Conservation (phyloP, 2,113 vertebrate species). For the Labeo rohita region DNA sequence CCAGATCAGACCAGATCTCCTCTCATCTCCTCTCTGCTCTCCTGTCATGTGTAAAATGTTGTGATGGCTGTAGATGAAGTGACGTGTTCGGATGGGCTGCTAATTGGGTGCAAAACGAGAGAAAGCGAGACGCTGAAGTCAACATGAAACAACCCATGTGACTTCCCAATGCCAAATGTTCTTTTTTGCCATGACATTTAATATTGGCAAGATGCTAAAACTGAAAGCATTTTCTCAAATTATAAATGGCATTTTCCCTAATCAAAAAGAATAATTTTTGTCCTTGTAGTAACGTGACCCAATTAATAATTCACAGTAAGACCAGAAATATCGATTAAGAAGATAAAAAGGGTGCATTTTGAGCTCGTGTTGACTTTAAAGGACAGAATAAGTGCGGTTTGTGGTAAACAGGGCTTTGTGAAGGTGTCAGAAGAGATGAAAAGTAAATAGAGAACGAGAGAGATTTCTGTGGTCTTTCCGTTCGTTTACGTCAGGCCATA, state of each 20-base stretch:
- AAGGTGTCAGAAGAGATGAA: slow-evolving; percentile 18
- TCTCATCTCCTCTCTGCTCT: background rate
- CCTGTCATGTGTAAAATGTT: background rate
- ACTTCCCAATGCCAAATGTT: too few species aligned
- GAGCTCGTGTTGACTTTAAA: background rate
- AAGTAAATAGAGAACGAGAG: background rate
- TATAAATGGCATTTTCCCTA: too few species aligned
- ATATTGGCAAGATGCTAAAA: background rate
- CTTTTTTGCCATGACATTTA: background rate
- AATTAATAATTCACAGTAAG: background rate
- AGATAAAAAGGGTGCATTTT: background rate
- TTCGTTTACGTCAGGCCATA: slow-evolving; percentile 2
- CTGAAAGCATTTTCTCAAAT: background rate
- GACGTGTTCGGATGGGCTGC: background rate
- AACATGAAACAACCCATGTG: background rate
- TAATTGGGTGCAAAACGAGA: slow-evolving; percentile 15
- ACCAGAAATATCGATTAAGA: background rate
- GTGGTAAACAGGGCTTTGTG: background rate
- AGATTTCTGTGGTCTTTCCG: background rate
- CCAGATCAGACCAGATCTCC: background rate
- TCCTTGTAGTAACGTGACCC: background rate
- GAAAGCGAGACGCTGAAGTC: background rate
- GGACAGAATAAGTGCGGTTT: background rate
- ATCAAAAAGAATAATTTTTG: background rate
- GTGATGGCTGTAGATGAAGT: background rate